Conservation (phyloP, 2,113 vertebrate genomes). For the Vidua chalybeata region DNA sequence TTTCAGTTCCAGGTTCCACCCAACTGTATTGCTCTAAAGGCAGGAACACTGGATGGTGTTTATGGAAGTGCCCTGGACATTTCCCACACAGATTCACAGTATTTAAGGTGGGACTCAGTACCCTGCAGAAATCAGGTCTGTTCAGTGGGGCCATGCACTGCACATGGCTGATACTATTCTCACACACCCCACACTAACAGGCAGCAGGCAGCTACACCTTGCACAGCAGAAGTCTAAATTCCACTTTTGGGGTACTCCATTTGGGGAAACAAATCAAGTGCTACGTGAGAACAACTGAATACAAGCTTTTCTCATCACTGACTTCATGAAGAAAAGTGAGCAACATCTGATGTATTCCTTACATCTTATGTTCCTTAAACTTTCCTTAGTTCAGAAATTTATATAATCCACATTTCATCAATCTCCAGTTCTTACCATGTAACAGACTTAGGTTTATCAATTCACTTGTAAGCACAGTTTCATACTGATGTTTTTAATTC, state of each 20-base stretch:
- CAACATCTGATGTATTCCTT: neutral
- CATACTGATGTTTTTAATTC: neutral
- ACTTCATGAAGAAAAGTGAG: neutral
- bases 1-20: neutral
- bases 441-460: neutral
- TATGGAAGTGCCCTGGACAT: neutral
- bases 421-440: neutral
- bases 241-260: neutral
- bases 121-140: neutral
- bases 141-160: neutral
- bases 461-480: neutral
- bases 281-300: neutral
- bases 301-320: neutral
- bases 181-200: neutral
- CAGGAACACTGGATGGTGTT: neutral
- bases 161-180: neutral
- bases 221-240: neutral
- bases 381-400: neutral
- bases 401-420: neutral
- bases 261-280: neutral
- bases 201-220: neutral
- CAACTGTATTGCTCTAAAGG: rapidly evolving
- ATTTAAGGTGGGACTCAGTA: neutral
- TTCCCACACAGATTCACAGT: neutral
- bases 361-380: neutral